These are phyloP conservation scores for Drosophila dives DNA, from an alignment of 2,888 invertebrate species.

Conservation along the genomic window DNA sequence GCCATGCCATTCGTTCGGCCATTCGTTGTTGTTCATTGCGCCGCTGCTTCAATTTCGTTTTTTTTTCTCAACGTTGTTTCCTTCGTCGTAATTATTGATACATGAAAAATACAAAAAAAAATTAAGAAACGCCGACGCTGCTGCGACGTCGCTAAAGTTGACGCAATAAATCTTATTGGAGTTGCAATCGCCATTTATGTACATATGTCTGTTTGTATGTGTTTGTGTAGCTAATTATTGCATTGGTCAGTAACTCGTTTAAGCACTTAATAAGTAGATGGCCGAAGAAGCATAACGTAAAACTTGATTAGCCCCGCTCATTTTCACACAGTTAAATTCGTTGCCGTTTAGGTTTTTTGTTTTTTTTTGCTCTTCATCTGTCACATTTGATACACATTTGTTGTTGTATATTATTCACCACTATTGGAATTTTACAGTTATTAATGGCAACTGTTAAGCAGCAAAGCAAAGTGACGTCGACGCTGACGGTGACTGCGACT, in stretches of 20 bases:
- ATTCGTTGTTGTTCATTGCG: constrained; percentile 62
- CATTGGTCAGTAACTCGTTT: constrained; percentile 58
- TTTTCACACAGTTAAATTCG: constrained; percentile 9
- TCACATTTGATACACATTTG: constrained; percentile 12
- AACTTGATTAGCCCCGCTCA: constrained; percentile 2
- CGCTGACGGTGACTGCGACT: constrained; percentile 22
- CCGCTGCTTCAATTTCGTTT: constrained; percentile 61
- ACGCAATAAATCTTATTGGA: constrained; percentile 65
- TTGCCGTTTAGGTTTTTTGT: constrained; percentile 15
- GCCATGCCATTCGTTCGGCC: constrained; percentile 38
- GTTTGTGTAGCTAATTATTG: constrained; percentile 49
- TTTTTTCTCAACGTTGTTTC: constrained; percentile 48
- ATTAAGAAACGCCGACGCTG: constrained; percentile 45
- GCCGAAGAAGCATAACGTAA: constrained; percentile 1
- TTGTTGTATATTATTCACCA: constrained; percentile 23
- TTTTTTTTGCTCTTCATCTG: constrained; percentile 10
- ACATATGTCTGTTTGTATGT: constrained; percentile 15
- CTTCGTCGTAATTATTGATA: constrained; percentile 74
- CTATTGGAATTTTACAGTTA: constrained; percentile 48
- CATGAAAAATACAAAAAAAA: constrained; percentile 45
- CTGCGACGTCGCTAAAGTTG: constrained; percentile 28
- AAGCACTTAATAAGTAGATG: constrained; percentile 14
- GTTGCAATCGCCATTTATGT: constrained; percentile 34
- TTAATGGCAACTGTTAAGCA: constrained; percentile 40
- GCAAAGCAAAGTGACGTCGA: constrained; percentile 13